Evolutionary conservation across 2,797 vertebrate species (phyloP).

Genomic region (Argentina silus): DNA sequence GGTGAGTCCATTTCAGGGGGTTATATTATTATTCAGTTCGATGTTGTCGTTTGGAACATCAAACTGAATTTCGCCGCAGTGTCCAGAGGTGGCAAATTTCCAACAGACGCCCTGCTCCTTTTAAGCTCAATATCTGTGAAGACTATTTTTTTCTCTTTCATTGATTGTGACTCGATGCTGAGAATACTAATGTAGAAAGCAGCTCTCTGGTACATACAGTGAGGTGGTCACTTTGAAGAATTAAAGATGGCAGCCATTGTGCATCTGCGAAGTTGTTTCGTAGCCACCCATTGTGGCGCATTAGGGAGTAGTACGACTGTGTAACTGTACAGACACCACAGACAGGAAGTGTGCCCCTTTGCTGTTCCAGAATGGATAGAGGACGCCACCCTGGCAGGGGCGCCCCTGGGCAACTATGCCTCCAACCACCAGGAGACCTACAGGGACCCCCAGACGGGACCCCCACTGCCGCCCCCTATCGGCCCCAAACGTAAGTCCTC

Average conservation of each 20-base stretch:
- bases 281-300: slow-evolving; percentile 15
- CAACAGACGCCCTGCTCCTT: background rate
- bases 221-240: slow-evolving; percentile 45
- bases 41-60: too few relatives aligned
- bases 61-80: too few relatives aligned
- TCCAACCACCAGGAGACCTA: slow-evolving; percentile 89
- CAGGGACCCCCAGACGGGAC: slow-evolving; percentile 83
- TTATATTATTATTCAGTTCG: too few relatives aligned
- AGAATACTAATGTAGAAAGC: slow-evolving; percentile 56
- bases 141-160: slow-evolving; percentile 26
- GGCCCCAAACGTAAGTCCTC: slow-evolving; percentile 79
- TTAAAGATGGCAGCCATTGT: slow-evolving; percentile 36
- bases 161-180: slow-evolving; percentile 46
- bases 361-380: slow-evolving; percentile 93
- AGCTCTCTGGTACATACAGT: slow-evolving; percentile 18
- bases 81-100: too few relatives aligned
- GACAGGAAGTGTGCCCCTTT: slow-evolving; percentile 67
- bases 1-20: too few relatives aligned
- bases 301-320: slow-evolving; percentile 25
- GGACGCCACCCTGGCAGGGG: slow-evolving; percentile 85
- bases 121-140: slow-evolving; percentile 41
- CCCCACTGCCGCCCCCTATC: slow-evolving; percentile 70
- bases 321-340: slow-evolving; percentile 45
- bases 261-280: slow-evolving; percentile 20
- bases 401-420: slow-evolving; percentile 87